Evolutionary conservation across 2,797 vertebrate genomes (phyloP).

Genomic region (Corythornis leucogaster): DNA sequence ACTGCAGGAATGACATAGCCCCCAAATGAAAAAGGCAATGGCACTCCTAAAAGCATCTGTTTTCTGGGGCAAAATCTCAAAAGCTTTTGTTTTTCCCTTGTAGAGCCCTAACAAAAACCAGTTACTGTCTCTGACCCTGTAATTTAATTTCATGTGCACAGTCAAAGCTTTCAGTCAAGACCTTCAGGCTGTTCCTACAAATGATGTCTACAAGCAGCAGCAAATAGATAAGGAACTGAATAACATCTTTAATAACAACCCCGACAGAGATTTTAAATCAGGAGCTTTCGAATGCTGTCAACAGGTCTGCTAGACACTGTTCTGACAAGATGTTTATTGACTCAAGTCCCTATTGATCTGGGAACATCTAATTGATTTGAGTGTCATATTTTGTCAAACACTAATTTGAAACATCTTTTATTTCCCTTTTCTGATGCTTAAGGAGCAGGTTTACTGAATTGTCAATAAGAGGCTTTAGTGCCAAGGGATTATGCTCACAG

Average conservation of each 20-base stretch:
- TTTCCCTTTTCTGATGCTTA: slow-evolving; percentile 37
- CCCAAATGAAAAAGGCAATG: background rate
- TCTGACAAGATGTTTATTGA: background rate
- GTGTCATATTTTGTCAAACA: slow-evolving; percentile 35
- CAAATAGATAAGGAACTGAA: background rate
- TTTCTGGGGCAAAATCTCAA: background rate
- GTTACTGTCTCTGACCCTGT: slow-evolving; percentile 9
- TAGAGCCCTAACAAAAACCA: background rate
- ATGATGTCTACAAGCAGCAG: slow-evolving; percentile 3
- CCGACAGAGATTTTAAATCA: slow-evolving; percentile 5
- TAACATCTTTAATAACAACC: slow-evolving; percentile 22
- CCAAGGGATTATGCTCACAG: slow-evolving; percentile 51
- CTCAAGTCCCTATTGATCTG: slow-evolving; percentile 14
- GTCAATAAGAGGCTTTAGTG: slow-evolving; percentile 68
- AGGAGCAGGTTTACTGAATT: slow-evolving; percentile 40
- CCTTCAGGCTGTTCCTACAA: background rate
- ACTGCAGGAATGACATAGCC: background rate
- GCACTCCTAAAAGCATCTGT: background rate
- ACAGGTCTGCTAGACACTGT: slow-evolving; percentile 15
- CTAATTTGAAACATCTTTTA: slow-evolving; percentile 48
- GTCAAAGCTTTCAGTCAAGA: slow-evolving; percentile 21
- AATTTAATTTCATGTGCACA: slow-evolving; percentile 22
- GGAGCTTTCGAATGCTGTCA: background rate
- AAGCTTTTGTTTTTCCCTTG: slow-evolving; percentile 16
- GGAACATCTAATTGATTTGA: slow-evolving; percentile 26